Evolutionary conservation across 2,888 invertebrate species (phyloP), one percentile per base, ranked within the genome.

Genomic region (Melipona beecheii): DNA sequence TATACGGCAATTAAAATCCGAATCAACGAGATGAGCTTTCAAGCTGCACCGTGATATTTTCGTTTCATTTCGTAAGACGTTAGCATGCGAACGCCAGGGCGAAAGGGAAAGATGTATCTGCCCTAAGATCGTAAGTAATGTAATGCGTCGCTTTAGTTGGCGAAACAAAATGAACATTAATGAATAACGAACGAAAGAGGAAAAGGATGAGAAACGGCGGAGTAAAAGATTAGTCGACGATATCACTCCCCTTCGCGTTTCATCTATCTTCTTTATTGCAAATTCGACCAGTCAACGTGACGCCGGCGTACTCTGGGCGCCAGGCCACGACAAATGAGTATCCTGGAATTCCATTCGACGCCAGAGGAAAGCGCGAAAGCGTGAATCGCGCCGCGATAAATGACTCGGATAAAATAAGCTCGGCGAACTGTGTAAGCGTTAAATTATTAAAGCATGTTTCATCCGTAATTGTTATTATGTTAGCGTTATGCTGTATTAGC

Each of bases 211-310:
- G 77, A 83, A 82, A 75, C 73, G 85, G 83, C 73, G 79, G 79
- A 85, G 88, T 84, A 85, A 87, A 85, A 87, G 90, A 90, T 86
- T 85, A 83, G 87, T 85, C 60, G 70, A 78, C 78, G 83, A 84
- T 86, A 87, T 87, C 43, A 11, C 43, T 9, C 11, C 43, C 43
- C 11, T 82, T 84, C 82, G 2, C 85, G 74, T 84, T 85, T 85
- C 89, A 89, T 89, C 81, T 87, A 88, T 89, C 89, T 89, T 89
- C 89, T 88, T 89, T 89, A 89, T 89, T 89, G 87, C 87, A 89
- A 89, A 89, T 89, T 89, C 89, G 89, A 89, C 76, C 78, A 89
- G 89, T 83, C 89, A 82, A 88, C 88, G 86, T 83, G 87, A 89
- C 74, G 74, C 74, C 74, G 31, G 52, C 62, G 79, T 80, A 74